phyloP scores from a whole-genome alignment of 2,797 vertebrate species.

The Chiloscyllium punctatum region DNA sequence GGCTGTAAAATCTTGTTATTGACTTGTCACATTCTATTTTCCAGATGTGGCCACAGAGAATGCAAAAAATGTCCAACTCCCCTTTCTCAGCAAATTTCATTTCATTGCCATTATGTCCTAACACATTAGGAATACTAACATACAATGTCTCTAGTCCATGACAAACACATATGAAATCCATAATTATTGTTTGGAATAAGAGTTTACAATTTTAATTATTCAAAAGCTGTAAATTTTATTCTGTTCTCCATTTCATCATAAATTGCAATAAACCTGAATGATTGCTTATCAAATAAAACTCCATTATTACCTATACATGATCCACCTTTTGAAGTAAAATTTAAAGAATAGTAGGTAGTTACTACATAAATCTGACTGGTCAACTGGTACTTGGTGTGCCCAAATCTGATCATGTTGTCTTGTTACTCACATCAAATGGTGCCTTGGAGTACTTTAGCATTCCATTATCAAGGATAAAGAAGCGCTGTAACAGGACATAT shows the following conservation, averaged over 20 bases:
- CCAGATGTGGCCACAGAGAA: not conserved
- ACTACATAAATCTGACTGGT: not conserved
- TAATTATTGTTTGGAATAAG: not conserved
- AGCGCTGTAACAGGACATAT: slow-evolving; percentile 69
- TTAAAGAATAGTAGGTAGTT: not conserved
- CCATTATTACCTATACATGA: not conserved
- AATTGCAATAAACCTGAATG: not conserved
- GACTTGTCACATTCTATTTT: not conserved
- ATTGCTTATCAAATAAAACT: not conserved
- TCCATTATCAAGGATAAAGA: slow-evolving; percentile 97
- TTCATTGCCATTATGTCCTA: not conserved
- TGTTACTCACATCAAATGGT: slow-evolving; percentile 91
- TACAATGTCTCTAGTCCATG: not conserved
- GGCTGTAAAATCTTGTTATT: not conserved
- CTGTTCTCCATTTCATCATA: not conserved
- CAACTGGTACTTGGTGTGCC: not conserved
- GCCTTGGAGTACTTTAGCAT: slow-evolving; percentile 98
- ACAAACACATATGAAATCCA: not conserved
- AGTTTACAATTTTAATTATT: not conserved
- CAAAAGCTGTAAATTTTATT: not conserved
- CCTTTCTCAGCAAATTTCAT: not conserved
- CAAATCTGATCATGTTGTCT: slow-evolving; percentile 41
- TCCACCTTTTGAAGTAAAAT: not conserved
- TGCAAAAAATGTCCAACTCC: not conserved
- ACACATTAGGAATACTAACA: not conserved